These are phyloP conservation scores for Hippocampus comes DNA, from an alignment of 2,113 vertebrate genomes.

Conservation along the genomic window DNA sequence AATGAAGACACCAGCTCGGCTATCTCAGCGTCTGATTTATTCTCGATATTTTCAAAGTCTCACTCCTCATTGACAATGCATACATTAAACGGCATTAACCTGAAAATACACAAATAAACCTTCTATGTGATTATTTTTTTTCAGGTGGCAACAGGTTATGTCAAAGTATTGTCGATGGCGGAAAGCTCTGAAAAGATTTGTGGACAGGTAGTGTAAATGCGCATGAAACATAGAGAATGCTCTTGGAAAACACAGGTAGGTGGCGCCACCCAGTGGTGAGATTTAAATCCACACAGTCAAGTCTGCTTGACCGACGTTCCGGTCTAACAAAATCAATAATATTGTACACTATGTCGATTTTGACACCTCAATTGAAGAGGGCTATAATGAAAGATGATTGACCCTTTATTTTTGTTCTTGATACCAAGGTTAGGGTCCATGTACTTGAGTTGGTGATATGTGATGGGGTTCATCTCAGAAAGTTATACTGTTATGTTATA, in stretches of 20 bases:
- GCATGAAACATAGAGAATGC: background rate
- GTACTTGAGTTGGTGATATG: no score
- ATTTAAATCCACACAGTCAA: background rate
- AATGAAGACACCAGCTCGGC: conserved; percentile 5
- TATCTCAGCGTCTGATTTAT: background rate
- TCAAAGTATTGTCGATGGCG: background rate
- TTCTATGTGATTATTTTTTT: background rate
- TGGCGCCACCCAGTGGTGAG: background rate
- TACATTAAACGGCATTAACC: background rate
- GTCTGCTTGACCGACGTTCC: no score
- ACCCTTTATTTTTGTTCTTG: no score
- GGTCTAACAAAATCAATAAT: background rate
- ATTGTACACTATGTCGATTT: no score
- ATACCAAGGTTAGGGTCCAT: no score
- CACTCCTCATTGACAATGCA: background rate
- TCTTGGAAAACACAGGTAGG: background rate
- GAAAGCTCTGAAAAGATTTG: background rate
- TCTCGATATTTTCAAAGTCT: background rate
- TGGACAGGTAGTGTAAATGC: no score
- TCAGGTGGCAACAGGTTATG: background rate
- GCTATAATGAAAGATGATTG: no score
- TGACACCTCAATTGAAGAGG: no score
- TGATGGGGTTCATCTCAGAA: no score
- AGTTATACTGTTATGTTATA: no score
- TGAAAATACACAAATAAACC: background rate